Evolutionary conservation across 1,140 invertebrate species (phyloP), one percentile per base, ranked within the genome.

Genomic region (Idris sp.): DNA sequence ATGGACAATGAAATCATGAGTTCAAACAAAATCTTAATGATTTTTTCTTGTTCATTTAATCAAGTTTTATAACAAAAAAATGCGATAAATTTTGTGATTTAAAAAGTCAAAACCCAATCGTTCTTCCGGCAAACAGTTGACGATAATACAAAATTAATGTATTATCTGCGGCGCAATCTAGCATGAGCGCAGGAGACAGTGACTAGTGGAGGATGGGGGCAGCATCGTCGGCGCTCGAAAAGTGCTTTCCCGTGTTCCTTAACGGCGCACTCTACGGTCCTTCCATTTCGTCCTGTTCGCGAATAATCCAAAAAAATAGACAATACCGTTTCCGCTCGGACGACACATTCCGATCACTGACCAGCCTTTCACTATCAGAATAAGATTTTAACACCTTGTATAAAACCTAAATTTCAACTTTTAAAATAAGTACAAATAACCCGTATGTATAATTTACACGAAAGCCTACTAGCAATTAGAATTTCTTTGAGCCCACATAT

Each of bases 201-300:
- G 7, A n/a, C 38, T 18, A n/a, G 36, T 13, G 10, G 13, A 13
- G 30, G 68, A 68, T 76, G 61, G 69, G 53, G 56, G 46, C 56
- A 61, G 48, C 56, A 41, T 61, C 78, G 80, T 83, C 79, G 81
- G 71, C 79, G 83, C 80, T 87, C 83, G 76, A 86, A 80, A 86
- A 87, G 86, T 87, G 86, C 86, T 87, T 87, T 87, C 84, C 76
- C 85, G 78, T 87, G 86, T 87, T 87, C 82, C 84, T 86, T 87
- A 87, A 87, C 82, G 84, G 62, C 68, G 76, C 76, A 61, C 78
- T 78, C 69, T 69, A 78, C 67, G 64, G 64, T 78, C 74, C 61
- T 76, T 51, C 64, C 61, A 41, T 53, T 58, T 67, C 59, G 46
- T 74, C 58, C 74, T 76, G 54, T 67, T 79, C 51, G 56, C 76